Evolutionary conservation across 2,113 vertebrate species (phyloP).

Genomic region (Gila orcuttii): DNA sequence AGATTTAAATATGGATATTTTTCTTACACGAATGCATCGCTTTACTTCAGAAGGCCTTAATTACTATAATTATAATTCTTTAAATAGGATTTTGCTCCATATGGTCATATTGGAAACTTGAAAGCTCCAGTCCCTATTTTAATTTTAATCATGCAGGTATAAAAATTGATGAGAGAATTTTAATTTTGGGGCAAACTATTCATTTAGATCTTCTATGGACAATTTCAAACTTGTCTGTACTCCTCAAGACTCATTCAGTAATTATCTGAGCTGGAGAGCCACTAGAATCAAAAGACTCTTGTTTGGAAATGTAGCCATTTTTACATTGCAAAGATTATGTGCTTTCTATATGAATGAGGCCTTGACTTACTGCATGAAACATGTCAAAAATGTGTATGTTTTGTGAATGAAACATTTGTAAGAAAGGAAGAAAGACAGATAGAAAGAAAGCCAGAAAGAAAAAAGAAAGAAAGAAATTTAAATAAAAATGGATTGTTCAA

Average conservation of each 20-base stretch:
- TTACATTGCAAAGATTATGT: constrained; percentile 25
- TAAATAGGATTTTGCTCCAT: not conserved
- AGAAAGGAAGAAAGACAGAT: not conserved
- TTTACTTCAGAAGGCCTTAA: too few relatives aligned
- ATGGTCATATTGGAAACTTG: not conserved
- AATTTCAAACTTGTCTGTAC: not conserved
- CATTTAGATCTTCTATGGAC: not conserved
- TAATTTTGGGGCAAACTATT: not conserved
- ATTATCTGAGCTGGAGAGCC: not conserved
- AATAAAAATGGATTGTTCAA: not conserved
- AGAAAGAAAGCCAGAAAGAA: not conserved
- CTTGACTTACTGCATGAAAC: constrained; percentile 62
- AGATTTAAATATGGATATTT: too few relatives aligned
- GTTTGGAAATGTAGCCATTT: constrained; percentile 17
- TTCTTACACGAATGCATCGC: too few relatives aligned
- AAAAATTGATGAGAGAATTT: not conserved
- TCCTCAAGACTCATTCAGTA: not conserved
- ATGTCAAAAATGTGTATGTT: constrained; percentile 49
- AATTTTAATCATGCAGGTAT: not conserved
- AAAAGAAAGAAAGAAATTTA: not conserved
- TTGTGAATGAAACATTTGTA: constrained; percentile 30
- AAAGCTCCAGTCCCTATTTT: not conserved
- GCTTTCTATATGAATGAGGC: constrained; percentile 53
- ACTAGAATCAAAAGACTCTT: not conserved
- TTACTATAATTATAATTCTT: not conserved